Evolutionary conservation across 2,888 invertebrate species (phyloP).

Genomic region (Coelinius sp.): DNA sequence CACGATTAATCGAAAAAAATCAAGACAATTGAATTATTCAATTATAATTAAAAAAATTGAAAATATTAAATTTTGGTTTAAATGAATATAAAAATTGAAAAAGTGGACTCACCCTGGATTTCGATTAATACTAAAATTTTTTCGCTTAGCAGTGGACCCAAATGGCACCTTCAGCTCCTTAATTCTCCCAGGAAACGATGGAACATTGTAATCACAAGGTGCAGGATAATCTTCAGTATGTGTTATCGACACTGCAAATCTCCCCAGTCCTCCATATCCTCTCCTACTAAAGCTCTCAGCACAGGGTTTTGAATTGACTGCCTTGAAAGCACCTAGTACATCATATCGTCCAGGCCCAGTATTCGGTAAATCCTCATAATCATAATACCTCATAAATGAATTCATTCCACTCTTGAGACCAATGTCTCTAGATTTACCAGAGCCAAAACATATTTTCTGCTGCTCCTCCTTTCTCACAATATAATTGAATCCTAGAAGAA

Average conservation of each 20-base stretch:
- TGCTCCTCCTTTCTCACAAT: conserved; percentile 56
- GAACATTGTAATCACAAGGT: conserved; percentile 53
- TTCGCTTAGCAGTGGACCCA: conserved; percentile 50
- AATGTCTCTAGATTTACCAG: conserved; percentile 57
- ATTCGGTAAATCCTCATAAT: conserved; percentile 55
- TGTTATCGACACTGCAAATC: conserved; percentile 43
- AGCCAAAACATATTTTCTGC: conserved; percentile 63
- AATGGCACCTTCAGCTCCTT: conserved; percentile 54
- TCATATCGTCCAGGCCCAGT: conserved; percentile 59
- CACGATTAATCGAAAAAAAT: no score
- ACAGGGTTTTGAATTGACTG: conserved; percentile 57
- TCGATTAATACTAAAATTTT: conserved; percentile 44
- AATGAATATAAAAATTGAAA: no score
- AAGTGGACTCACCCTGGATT: conserved; percentile 59
- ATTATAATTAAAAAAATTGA: no score
- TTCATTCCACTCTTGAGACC: conserved; percentile 55
- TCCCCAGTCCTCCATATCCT: conserved; percentile 62
- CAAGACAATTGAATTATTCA: no score
- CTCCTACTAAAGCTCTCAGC: conserved; percentile 57
- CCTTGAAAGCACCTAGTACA: conserved; percentile 54
- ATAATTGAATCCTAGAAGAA: conserved; percentile 57
- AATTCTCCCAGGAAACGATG: conserved; percentile 43
- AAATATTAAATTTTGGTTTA: no score
- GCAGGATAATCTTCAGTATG: conserved; percentile 55
- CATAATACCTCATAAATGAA: conserved; percentile 58